These are phyloP conservation scores for Goniozus legneri DNA, from an alignment of 1,140 invertebrate species.

Conservation along the genomic window DNA sequence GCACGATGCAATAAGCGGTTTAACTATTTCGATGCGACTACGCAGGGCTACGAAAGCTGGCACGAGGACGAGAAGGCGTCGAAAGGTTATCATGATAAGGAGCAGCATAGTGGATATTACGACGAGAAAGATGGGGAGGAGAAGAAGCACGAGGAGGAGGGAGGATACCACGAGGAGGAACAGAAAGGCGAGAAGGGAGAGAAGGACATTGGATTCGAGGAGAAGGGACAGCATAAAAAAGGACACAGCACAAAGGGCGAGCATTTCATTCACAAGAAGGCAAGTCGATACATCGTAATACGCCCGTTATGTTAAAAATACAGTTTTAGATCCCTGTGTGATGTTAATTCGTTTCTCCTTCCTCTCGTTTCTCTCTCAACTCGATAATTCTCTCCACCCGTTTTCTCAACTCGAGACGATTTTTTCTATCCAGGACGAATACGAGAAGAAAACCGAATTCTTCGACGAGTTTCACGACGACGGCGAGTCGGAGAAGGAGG, in stretches of 20 bases:
- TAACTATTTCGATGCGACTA: not conserved
- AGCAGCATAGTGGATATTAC: slow-evolving; percentile 40
- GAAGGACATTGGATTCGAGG: slow-evolving; percentile 41
- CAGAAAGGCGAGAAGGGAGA: slow-evolving; percentile 40
- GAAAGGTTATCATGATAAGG: slow-evolving; percentile 52
- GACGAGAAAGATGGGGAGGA: slow-evolving; percentile 44
- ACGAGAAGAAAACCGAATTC: slow-evolving; percentile 54
- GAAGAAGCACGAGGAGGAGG: slow-evolving; percentile 45
- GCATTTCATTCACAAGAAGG: slow-evolving; percentile 54
- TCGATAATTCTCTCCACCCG: not conserved
- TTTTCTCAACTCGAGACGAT: no score
- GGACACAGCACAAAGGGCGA: slow-evolving; percentile 54
- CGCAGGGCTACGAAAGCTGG: slow-evolving; percentile 41
- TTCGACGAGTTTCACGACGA: slow-evolving; percentile 54
- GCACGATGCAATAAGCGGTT: no score
- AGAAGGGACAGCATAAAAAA: slow-evolving; percentile 51
- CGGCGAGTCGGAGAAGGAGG: slow-evolving; percentile 44
- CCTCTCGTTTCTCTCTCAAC: not conserved
- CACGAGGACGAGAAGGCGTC: slow-evolving; percentile 46
- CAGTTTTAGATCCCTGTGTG: no score
- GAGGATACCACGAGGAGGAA: slow-evolving; percentile 41
- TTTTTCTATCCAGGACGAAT: slow-evolving; percentile 52
- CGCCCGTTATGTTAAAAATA: no score
- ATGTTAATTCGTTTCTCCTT: not conserved
- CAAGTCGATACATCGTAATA: no score